Percentiles rank a stretch among this genome's conserved stretches.
Conservation (phyloP, 2,888 invertebrate genomes). For the Xestia sexstrigata region DNA sequence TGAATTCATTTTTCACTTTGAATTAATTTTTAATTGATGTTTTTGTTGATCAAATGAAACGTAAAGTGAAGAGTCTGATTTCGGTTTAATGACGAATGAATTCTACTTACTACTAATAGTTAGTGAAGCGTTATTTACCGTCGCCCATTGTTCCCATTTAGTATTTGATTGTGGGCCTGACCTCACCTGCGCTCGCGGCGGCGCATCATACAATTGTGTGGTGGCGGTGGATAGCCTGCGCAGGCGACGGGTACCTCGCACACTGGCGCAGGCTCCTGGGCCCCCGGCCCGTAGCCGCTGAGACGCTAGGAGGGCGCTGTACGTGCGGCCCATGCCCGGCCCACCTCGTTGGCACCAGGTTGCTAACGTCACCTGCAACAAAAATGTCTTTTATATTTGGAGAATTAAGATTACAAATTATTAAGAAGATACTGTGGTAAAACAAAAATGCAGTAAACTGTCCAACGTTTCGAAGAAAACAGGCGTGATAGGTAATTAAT, state of each 20-base stretch:
- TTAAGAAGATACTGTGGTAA: background rate
- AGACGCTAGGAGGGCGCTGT: slow-evolving; percentile 76
- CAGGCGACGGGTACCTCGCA: slow-evolving; percentile 76
- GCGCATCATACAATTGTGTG: slow-evolving; percentile 84
- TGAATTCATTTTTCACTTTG: background rate
- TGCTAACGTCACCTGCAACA: slow-evolving; percentile 82
- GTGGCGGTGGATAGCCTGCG: slow-evolving; percentile 84
- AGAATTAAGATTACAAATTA: background rate
- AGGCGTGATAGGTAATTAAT: too few relatives aligned
- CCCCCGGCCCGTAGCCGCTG: slow-evolving; percentile 74
- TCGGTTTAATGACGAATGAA: background rate
- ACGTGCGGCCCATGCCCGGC: slow-evolving; percentile 78
- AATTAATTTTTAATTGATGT: background rate
- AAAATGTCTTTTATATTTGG: slow-evolving; percentile 12
- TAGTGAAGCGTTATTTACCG: slow-evolving; percentile 59
- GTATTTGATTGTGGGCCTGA: slow-evolving; percentile 74
- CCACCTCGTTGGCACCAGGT: slow-evolving; percentile 84
- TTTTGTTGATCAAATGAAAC: background rate
- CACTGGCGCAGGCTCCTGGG: slow-evolving; percentile 72
- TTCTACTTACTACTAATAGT: slow-evolving; percentile 33
- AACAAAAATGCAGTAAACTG: background rate
- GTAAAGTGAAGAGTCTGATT: background rate
- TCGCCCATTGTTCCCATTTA: slow-evolving; percentile 66
- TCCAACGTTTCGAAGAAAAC: background rate
- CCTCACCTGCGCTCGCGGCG: slow-evolving; percentile 89